Evolutionary conservation across 2,888 invertebrate species (phyloP), one percentile per base, ranked within the genome.

Genomic region (Trachelus iudaicus): DNA sequence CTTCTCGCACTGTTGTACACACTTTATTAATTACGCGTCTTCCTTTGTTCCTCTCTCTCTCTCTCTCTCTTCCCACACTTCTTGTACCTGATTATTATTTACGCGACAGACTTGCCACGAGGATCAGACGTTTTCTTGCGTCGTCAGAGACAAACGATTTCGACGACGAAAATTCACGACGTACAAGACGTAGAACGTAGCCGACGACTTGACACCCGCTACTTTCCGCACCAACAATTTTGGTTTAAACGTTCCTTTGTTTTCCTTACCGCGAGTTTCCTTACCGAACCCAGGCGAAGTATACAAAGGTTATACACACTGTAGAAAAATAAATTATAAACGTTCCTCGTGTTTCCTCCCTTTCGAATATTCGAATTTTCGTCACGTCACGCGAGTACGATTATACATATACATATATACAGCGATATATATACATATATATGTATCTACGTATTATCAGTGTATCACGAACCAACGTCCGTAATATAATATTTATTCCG

Each of bases 111-210:
- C 80, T 81, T 79, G 80, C 56, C 56, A 56, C 56, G 40, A 56
- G 56, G 9, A 56, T 23, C 23, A 23, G 56, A 15, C 23, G 85
- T 85, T 82, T 80, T 77, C 77, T 79, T 80, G 80, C 80, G 68
- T 80, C 80, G 85, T 85, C 81, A 84, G 85, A 83, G 83, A 81
- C 84, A 79, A 40, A 56, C 56, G 1, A 23, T 2, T 23, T 6
- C 23, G 23, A 56, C 23, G 56, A 40, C 23, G 9, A 40, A 40
- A 23, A 40, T 15, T 23, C 40, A 30, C 71, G 71, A 31, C 71
- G 71, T 34, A 71, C 0, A 71, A 12, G 6, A 31, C 34, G 71
- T 33, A 34, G 71, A 23, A 56, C 23, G 40, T 9, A 23, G 56
- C 23, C 23, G 23, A 56, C 23, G 23, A 23, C 2, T 1, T 1